Evolutionary conservation across 37 sponge, comb jelly and placozoan genomes (phyloP), one percentile per base, ranked within the genome.

Genomic region (Halichondria panicea): DNA sequence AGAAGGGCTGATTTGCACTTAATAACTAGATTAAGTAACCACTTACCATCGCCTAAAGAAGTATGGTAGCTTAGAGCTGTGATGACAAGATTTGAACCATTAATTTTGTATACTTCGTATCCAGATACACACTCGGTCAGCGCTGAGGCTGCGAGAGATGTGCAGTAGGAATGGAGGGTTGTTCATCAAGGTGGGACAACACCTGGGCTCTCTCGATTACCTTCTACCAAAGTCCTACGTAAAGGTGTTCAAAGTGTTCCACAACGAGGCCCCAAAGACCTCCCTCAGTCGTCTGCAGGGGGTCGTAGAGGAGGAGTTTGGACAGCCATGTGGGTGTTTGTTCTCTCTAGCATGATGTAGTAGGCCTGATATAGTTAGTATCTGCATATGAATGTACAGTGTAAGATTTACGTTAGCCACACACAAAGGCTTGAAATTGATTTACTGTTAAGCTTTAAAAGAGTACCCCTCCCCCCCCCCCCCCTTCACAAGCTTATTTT

Each of bases 131-230:
- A 33, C 43, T 56, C 65, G 88, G 15, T 87, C 97, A 13, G 97
- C 97, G 11, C 79, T 79, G 56, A 55, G 81, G 38, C 68, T 96
- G 41, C 45, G 81, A 19, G 50, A 59, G 4, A 81, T 93, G 73
- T 96, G 97, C 56, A 77, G 81, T 63, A 50, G 62, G 45, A 92
- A 96, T 68, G 93, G 97, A 21, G 97, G 94, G 0, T 71, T 93
- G 46, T 96, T 87, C 66, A 87, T 96, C 66, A 96, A 96, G 73
- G 88, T 90, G 12, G 97, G 97, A 1, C 97, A 96, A 73, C 91
- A 93, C 72, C 71, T 96, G 15, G 97, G 91, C 6, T 84, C 97
- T 1, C 64, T 96, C 56, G 93, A 96, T 31, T 96, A 96, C 70
- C 88, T 96, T 18, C 86, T 96, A 1, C 97, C 97, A 1, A 37